Percentiles rank a stretch among this genome's conserved stretches.
Conservation (phyloP, 2,888 invertebrate species). For the Cybosia mesomella region DNA sequence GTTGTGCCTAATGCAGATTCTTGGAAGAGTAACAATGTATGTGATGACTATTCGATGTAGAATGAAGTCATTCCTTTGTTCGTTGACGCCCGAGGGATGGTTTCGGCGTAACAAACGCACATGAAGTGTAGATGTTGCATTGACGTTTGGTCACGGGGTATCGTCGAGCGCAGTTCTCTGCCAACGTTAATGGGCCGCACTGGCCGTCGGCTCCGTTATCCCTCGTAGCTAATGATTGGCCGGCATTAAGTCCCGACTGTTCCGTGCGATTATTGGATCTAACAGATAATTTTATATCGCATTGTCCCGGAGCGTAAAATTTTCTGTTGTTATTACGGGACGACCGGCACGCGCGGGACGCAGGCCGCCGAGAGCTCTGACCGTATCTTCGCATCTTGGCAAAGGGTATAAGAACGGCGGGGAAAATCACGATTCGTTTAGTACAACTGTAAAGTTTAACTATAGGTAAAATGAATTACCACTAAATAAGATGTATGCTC, state of each 20-base stretch:
- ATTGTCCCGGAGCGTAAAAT: constrained; percentile 87
- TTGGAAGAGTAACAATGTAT: constrained; percentile 70
- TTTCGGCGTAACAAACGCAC: constrained; percentile 66
- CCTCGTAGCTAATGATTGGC: constrained; percentile 87
- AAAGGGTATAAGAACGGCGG: constrained; percentile 61
- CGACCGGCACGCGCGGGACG: constrained; percentile 65
- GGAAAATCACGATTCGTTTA: constrained; percentile 70
- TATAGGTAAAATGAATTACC: constrained; percentile 38
- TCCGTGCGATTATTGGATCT: constrained; percentile 87
- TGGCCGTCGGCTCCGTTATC: constrained; percentile 84
- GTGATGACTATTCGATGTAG: constrained; percentile 66
- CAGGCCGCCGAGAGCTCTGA: constrained; percentile 55
- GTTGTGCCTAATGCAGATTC: constrained; percentile 51
- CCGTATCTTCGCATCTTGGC: constrained; percentile 67
- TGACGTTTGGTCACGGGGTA: constrained; percentile 86
- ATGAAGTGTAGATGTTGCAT: constrained; percentile 72
- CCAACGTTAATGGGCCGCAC: constrained; percentile 72
- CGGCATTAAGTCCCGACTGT: constrained; percentile 85
- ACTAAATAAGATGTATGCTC: constrained; percentile 40
- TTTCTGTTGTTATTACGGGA: constrained; percentile 84
- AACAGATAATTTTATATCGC: constrained; percentile 87
- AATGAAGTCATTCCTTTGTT: constrained; percentile 84
- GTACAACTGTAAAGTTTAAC: constrained; percentile 49
- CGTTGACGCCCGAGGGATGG: constrained; percentile 74
- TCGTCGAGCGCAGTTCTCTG: constrained; percentile 66